Percentiles rank a stretch among this genome's conserved stretches.
Conservation (phyloP, 1,140 invertebrate genomes). For the Drosophila lacertosa region DNA sequence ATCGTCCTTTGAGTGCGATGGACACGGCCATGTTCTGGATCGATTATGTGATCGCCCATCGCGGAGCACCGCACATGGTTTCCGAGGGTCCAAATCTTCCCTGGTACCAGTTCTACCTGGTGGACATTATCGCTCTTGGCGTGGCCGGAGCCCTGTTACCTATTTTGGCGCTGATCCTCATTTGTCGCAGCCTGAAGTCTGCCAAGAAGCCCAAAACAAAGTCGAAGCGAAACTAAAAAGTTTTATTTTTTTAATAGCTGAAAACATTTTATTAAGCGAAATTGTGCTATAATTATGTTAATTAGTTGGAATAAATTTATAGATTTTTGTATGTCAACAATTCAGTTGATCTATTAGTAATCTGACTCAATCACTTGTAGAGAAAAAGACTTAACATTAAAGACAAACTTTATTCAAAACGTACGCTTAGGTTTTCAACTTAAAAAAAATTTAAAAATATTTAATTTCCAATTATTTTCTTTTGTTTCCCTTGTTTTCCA, state of each 20-base stretch:
- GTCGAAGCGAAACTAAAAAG: conserved; percentile 43
- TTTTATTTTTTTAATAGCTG: neutral
- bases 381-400: no score
- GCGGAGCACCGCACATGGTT: conserved; percentile 86
- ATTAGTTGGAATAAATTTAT: conserved; percentile 2
- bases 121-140: conserved; percentile 85
- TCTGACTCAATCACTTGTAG: no score
- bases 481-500: no score
- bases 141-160: no score
- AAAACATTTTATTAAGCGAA: neutral
- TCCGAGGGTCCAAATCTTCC: conserved; percentile 85
- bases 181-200: no score
- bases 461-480: no score
- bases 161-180: no score
- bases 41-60: conserved; percentile 86
- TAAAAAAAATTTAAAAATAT: no score
- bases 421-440: no score
- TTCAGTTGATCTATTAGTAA: no score
- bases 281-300: conserved; percentile 1
- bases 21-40: conserved; percentile 87
- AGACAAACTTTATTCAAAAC: no score
- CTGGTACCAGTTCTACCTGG: conserved; percentile 86
- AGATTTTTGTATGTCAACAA: neutral
- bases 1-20: conserved; percentile 85
- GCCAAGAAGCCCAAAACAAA: no score